These are phyloP conservation scores for Odontomyia ornata DNA, from an alignment of 2,888 invertebrate genomes.

Conservation along the genomic window DNA sequence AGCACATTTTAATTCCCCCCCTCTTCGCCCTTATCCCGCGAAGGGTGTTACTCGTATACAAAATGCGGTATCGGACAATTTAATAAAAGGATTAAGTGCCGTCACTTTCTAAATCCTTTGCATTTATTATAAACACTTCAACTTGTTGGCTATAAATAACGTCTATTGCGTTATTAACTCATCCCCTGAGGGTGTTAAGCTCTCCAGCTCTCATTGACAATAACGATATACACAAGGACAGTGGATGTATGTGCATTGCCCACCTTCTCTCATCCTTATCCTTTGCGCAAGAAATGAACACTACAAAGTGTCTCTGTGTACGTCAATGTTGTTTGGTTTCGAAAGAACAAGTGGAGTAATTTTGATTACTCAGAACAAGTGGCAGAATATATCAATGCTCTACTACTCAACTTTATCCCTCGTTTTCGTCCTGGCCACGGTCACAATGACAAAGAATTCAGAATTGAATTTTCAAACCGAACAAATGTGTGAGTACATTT, in stretches of 20 bases:
- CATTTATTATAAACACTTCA: slow-evolving; percentile 51
- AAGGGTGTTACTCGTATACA: slow-evolving; percentile 46
- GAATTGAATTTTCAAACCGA: slow-evolving; percentile 49
- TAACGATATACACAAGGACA: background rate
- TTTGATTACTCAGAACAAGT: slow-evolving; percentile 50
- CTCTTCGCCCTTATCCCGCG: background rate
- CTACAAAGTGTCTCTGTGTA: slow-evolving; percentile 17
- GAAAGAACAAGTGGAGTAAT: slow-evolving; percentile 49
- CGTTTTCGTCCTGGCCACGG: slow-evolving; percentile 15
- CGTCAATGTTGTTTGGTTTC: slow-evolving; percentile 35
- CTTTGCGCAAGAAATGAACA: slow-evolving; percentile 9
- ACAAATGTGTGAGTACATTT: slow-evolving; percentile 50
- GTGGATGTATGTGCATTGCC: background rate
- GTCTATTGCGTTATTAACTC: slow-evolving; percentile 43
- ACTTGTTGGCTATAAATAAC: slow-evolving; percentile 48
- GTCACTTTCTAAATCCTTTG: slow-evolving; percentile 49
- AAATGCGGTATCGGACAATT: slow-evolving; percentile 49
- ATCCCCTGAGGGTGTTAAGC: slow-evolving; percentile 28
- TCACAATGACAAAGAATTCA: slow-evolving; percentile 46
- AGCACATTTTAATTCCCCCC: background rate
- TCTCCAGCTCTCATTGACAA: slow-evolving; percentile 9
- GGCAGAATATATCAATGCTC: slow-evolving; percentile 47
- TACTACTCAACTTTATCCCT: slow-evolving; percentile 30
- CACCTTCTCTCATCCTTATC: background rate
- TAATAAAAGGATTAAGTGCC: slow-evolving; percentile 51